A percentile compares a stretch with the other conserved stretches of the same genome.
These are phyloP conservation scores for Tenthredo scrophulariae DNA, from an alignment of 2,888 invertebrate genomes.

Conservation along the genomic window DNA sequence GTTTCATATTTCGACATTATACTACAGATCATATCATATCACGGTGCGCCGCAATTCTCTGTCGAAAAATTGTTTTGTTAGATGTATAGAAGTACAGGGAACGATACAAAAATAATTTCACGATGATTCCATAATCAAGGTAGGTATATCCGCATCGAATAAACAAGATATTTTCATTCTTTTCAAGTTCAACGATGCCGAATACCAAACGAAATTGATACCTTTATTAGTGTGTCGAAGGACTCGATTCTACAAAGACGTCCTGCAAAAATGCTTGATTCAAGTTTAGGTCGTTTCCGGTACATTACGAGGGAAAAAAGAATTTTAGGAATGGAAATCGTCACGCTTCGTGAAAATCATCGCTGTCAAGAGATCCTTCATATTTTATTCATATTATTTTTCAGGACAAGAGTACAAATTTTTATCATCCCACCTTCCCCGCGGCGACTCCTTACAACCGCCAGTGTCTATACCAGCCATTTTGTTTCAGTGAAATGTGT, in stretches of 20 bases:
- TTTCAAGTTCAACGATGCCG: slow-evolving; percentile 6
- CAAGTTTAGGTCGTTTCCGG: slow-evolving; percentile 5
- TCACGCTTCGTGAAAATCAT: neutral
- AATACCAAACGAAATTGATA: neutral
- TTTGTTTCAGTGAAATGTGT: neutral
- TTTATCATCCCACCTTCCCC: neutral
- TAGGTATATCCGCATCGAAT: neutral
- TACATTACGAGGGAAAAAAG: neutral
- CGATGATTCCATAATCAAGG: neutral
- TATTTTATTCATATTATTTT: slow-evolving; percentile 11
- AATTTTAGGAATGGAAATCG: neutral
- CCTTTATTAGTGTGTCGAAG: slow-evolving; percentile 3
- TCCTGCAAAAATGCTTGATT: neutral
- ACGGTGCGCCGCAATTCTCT: neutral
- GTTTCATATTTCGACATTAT: neutral
- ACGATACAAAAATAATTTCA: neutral
- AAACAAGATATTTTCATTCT: neutral
- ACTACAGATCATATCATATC: neutral
- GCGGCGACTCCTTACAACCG: neutral
- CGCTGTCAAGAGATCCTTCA: neutral
- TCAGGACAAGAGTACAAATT: neutral
- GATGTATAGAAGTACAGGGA: neutral
- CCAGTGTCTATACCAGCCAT: neutral
- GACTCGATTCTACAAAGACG: neutral
- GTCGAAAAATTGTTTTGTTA: neutral